phyloP scores from a whole-genome alignment of 2,113 vertebrate genomes.

The Todiramphus saurophagus region DNA sequence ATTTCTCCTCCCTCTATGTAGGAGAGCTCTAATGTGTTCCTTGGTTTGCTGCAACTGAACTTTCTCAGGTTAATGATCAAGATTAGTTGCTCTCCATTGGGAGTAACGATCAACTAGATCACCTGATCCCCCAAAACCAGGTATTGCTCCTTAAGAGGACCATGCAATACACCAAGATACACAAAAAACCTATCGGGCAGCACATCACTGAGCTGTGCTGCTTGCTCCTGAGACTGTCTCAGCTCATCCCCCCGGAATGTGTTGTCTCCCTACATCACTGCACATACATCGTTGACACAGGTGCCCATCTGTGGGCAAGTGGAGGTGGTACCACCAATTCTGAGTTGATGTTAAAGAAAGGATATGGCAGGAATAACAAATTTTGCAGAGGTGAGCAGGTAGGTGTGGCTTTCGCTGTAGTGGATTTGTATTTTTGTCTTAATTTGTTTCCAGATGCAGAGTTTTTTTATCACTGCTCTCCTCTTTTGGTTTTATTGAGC shows the following conservation, averaged over 20 bases:
- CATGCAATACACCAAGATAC: neutral
- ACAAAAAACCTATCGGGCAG: neutral
- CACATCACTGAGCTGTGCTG: neutral
- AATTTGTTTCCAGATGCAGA: neutral
- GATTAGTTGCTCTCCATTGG: neutral
- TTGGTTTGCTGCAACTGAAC: conserved; percentile 2
- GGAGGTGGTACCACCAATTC: neutral
- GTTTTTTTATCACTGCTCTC: neutral
- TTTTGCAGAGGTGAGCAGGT: neutral
- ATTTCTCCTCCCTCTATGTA: neutral
- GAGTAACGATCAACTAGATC: neutral
- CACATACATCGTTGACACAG: neutral
- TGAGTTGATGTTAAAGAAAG: neutral
- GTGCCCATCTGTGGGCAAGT: neutral
- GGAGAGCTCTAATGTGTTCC: neutral
- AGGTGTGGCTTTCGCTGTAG: neutral
- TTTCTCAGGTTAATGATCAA: neutral
- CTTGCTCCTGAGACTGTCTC: neutral
- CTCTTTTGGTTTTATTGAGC: neutral
- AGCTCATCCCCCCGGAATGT: neutral
- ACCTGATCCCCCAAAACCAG: neutral
- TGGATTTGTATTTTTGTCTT: neutral
- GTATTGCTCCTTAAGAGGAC: neutral
- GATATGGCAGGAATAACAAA: neutral
- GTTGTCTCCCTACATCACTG: neutral